Conservation (phyloP, 2,888 invertebrate genomes). For the Diarsia dahlii region DNA sequence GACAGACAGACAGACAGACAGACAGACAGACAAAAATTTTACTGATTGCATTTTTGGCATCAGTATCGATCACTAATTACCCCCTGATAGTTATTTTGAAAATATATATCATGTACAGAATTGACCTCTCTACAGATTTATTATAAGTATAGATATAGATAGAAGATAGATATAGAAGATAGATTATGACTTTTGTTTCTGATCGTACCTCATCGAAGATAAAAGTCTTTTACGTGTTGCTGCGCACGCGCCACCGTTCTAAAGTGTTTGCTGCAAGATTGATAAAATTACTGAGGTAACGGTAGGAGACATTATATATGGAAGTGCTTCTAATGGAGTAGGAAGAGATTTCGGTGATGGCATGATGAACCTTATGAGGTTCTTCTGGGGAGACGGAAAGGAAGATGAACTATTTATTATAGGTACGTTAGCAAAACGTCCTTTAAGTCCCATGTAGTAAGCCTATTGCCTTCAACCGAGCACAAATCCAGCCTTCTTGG, state of each 20-base stretch:
- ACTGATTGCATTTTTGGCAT: no score
- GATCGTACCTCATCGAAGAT: conserved; percentile 66
- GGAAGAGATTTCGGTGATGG: not conserved
- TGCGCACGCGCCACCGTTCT: conserved; percentile 71
- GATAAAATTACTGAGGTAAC: conserved; percentile 20
- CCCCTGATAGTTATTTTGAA: no score
- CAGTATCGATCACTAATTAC: no score
- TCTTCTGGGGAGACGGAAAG: not conserved
- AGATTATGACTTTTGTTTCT: not conserved
- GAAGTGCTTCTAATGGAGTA: not conserved
- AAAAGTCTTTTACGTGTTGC: conserved; percentile 69
- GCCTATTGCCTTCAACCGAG: not conserved
- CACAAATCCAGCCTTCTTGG: not conserved
- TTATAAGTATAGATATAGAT: no score
- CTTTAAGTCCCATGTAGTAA: no score
- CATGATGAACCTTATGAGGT: not conserved
- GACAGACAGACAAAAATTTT: no score
- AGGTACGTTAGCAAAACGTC: no score
- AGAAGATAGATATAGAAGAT: no score
- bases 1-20: no score
- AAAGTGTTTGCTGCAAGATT: conserved; percentile 50
- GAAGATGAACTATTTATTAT: not conserved
- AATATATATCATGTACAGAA: no score
- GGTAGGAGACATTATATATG: not conserved
- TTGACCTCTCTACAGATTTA: no score